These are phyloP conservation scores for Gerris buenoi DNA, from an alignment of 1,140 invertebrate genomes.

Conservation along the genomic window DNA sequence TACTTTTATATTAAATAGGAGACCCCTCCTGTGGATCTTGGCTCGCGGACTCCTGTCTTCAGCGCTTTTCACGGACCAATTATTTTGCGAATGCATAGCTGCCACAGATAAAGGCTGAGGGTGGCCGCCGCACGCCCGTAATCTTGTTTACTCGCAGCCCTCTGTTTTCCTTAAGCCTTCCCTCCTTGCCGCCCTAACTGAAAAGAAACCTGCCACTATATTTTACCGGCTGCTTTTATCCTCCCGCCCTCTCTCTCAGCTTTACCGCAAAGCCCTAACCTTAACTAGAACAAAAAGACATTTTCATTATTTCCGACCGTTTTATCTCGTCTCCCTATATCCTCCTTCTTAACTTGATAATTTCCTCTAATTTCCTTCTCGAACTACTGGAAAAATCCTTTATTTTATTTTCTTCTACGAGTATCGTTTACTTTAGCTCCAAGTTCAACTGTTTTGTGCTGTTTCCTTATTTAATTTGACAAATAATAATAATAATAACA, in stretches of 20 bases:
- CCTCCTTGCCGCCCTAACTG: neutral
- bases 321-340: neutral
- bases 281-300: too few species aligned
- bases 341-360: neutral
- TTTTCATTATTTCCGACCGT: neutral
- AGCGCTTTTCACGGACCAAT: neutral
- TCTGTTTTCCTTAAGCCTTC: neutral
- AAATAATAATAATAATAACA: too few species aligned
- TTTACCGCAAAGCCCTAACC: too few species aligned
- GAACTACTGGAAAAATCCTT: too few species aligned
- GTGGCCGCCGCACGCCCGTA: neutral
- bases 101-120: neutral
- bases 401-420: too few species aligned
- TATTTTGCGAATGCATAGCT: neutral
- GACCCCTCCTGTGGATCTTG: neutral
- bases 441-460: too few species aligned
- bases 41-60: neutral
- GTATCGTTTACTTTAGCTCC: too few species aligned
- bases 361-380: neutral
- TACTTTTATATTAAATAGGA: neutral
- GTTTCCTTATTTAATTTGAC: too few species aligned
- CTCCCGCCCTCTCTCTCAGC: neutral
- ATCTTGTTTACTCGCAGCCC: neutral
- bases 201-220: neutral
- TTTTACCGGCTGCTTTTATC: neutral